Percentiles rank a stretch among this genome's conserved stretches.
These are phyloP conservation scores for Hyphantria cunea DNA, from an alignment of 1,140 invertebrate genomes.

Conservation along the genomic window DNA sequence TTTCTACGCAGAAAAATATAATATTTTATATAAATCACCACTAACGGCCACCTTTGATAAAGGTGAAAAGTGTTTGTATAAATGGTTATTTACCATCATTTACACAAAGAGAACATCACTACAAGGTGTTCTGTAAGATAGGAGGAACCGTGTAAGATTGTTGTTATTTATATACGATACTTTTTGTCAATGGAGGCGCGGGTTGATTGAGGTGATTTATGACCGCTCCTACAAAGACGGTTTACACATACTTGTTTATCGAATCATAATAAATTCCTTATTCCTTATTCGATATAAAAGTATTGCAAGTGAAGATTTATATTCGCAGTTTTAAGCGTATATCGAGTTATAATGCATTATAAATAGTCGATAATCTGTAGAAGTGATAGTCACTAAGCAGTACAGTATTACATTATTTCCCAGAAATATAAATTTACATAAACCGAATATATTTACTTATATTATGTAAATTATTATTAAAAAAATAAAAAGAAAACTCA, in stretches of 20 bases:
- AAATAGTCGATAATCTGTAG: background rate
- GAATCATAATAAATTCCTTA: constrained; percentile 61
- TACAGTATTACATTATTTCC: too few relatives aligned
- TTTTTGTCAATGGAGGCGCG: constrained; percentile 63
- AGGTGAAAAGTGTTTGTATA: constrained; percentile 28
- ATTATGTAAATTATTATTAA: too few relatives aligned
- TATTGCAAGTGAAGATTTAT: constrained; percentile 37
- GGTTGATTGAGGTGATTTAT: constrained; percentile 64
- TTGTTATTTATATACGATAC: constrained; percentile 66
- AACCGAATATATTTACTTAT: too few relatives aligned
- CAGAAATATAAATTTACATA: too few relatives aligned
- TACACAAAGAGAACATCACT: constrained; percentile 39
- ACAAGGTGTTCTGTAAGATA: constrained; percentile 36
- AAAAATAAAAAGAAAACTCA: too few relatives aligned
- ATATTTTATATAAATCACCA: constrained; percentile 27
- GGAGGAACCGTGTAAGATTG: constrained; percentile 44
- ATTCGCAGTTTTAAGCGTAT: constrained; percentile 10
- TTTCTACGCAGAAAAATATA: background rate
- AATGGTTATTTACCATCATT: constrained; percentile 36
- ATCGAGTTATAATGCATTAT: background rate
- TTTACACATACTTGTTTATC: constrained; percentile 56
- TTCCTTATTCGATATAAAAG: constrained; percentile 41
- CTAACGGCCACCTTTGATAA: constrained; percentile 30
- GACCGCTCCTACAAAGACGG: constrained; percentile 61
- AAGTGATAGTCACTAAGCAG: too few relatives aligned